Conservation (phyloP, 2,113 vertebrate species). For the Aegotheles bennettii region DNA sequence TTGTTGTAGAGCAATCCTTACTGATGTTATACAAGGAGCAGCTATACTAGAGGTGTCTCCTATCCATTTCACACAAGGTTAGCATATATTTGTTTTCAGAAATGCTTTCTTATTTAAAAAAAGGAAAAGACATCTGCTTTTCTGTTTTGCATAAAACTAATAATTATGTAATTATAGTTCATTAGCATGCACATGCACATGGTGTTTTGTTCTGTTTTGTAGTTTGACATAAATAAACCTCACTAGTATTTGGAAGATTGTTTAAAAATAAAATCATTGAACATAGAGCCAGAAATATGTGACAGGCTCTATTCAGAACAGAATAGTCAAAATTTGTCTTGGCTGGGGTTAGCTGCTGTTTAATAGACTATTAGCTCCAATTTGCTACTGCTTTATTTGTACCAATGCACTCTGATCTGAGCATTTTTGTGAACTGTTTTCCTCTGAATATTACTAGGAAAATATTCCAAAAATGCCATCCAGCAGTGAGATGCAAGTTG, state of each 20-base stretch:
- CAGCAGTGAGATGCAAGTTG: not conserved
- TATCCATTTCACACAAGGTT: not conserved
- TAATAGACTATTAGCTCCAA: conserved; percentile 11
- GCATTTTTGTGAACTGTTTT: not conserved
- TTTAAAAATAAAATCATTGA: conserved; percentile 46
- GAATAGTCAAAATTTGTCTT: conserved; percentile 15
- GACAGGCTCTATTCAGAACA: not conserved
- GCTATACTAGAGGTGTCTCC: not conserved
- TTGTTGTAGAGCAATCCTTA: not conserved
- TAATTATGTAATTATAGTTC: conserved; percentile 50
- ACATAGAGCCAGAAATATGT: conserved; percentile 13
- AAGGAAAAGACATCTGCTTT: conserved; percentile 10
- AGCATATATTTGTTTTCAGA: not conserved
- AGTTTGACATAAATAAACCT: conserved; percentile 14
- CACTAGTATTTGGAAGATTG: not conserved
- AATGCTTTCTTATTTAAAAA: not conserved
- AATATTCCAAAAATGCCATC: not conserved
- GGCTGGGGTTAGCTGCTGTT: not conserved
- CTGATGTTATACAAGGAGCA: not conserved
- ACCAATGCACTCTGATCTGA: conserved; percentile 1
- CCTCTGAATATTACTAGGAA: not conserved
- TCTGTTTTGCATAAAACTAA: conserved; percentile 37
- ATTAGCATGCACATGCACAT: conserved; percentile 28
- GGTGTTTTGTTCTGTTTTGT: conserved; percentile 45
- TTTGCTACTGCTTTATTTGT: conserved; percentile 21